Conservation (phyloP, 2,113 vertebrate genomes). For the Chaetodon trifascialis region DNA sequence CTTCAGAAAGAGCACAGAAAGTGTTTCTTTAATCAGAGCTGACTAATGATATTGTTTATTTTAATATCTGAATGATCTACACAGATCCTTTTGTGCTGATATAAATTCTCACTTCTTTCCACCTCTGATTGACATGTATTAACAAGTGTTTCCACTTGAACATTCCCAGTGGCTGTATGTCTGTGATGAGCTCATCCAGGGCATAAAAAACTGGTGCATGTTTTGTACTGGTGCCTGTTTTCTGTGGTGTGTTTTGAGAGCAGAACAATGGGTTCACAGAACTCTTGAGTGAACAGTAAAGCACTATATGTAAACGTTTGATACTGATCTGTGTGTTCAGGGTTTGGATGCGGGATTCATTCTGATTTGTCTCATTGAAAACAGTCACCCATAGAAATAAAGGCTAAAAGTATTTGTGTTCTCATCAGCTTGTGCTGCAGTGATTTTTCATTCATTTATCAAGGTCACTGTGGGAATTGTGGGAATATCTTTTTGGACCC, state of each 20-base stretch:
- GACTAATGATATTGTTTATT: not conserved
- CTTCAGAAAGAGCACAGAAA: not conserved
- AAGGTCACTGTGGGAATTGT: constrained; percentile 61
- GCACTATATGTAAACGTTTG: constrained; percentile 55
- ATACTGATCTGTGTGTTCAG: constrained; percentile 19
- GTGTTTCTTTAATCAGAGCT: constrained; percentile 1
- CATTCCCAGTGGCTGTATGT: constrained; percentile 44
- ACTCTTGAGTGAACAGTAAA: constrained; percentile 46
- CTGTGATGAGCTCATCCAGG: not conserved
- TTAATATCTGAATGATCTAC: constrained; percentile 7
- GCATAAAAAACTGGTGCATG: constrained; percentile 34
- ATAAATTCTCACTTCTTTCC: not conserved
- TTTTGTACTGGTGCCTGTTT: constrained; percentile 43
- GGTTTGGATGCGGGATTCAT: constrained; percentile 32
- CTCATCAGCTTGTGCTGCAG: not conserved
- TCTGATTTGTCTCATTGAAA: constrained; percentile 27
- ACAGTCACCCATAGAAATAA: constrained; percentile 62
- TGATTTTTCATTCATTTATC: constrained; percentile 38
- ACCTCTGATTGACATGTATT: constrained; percentile 28
- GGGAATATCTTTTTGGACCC: constrained; percentile 60
- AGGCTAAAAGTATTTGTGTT: constrained; percentile 33
- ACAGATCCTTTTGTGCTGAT: constrained; percentile 6
- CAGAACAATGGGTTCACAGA: constrained; percentile 17
- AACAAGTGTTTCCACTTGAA: constrained; percentile 2
- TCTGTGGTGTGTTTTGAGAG: constrained; percentile 21